Conservation (phyloP, 2,888 invertebrate species). For the Ectemnius lituratus region DNA sequence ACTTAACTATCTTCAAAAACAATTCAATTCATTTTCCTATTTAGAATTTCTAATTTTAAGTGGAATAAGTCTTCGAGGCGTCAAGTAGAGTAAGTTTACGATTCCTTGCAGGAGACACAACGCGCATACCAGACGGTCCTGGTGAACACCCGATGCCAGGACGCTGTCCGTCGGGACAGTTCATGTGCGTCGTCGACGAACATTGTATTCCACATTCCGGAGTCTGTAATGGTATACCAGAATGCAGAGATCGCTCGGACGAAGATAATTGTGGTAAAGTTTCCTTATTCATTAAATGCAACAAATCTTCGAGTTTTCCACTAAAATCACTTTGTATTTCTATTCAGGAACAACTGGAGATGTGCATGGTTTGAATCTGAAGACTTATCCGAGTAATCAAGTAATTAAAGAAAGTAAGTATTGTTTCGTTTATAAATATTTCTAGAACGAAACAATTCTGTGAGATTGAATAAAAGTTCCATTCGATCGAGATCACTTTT, state of each 20-base stretch:
- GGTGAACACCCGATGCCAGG: conserved; percentile 52
- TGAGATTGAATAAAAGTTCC: no score
- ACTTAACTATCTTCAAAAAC: no score
- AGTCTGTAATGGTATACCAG: conserved; percentile 79
- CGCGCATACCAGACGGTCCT: conserved; percentile 22
- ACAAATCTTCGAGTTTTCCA: no score
- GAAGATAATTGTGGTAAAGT: conserved; percentile 79
- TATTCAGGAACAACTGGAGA: conserved; percentile 70
- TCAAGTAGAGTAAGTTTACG: neutral
- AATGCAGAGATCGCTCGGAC: conserved; percentile 82
- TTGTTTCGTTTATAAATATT: no score
- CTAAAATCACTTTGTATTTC: no score
- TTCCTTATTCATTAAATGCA: neutral
- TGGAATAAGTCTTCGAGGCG: no score
- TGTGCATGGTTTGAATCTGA: conserved; percentile 81
- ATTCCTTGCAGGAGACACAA: neutral
- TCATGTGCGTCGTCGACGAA: conserved; percentile 74
- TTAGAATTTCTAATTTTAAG: neutral
- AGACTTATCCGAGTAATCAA: conserved; percentile 88
- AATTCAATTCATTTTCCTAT: no score
- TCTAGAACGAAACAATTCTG: neutral
- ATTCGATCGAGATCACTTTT: neutral
- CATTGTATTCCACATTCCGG: conserved; percentile 77
- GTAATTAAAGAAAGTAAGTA: conserved; percentile 92
- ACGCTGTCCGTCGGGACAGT: conserved; percentile 73